Evolutionary conservation across 2,888 invertebrate genomes (phyloP), one percentile per base, ranked within the genome.

Genomic region (Heliconius ismenius): DNA sequence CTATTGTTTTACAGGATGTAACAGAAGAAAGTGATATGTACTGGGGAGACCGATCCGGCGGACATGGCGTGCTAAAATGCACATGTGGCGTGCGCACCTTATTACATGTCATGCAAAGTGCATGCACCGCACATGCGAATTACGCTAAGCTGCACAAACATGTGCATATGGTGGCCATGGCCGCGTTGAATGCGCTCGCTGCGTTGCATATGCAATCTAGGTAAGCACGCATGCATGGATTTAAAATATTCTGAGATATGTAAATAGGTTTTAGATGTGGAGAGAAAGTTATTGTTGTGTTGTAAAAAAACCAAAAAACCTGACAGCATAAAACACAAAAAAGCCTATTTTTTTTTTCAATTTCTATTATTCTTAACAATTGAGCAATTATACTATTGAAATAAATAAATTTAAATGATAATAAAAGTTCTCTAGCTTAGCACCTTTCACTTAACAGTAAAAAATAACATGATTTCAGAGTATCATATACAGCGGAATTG

Each of bases 41-140:
- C 26, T 92, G 91, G 91, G 87, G 87, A 15, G 90, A 87, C 79
- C 26, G 73, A 0, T 78, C 81, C 0, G 86, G 87, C 9, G 91
- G 90, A 18, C 84, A 84, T 39, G 87, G 85, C 39, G 86, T 91
- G 64, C 21, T 86, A 24, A 82, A 82, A 63, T 82, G 76, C 64
- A 70, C 76, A 73, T 80, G 80, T 80, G 87, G 82, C 58, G 79
- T 32, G 76, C 81, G 79, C 73, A 82, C 72, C 80, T 80, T 75
- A 64, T 62, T 81, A 49, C 76, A 28, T 76, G 82, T 78, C 63
- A 77, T 79, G 75, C 75, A 39, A 82, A 82, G 80, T 64, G 86
- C 79, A 49, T 74, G 54, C 80, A 79, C 15, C 80, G 82, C 76
- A 79, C 84, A 79, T 79, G 78, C 83, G 80, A 43, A 79, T 3